A percentile compares a stretch with the other conserved stretches of the same genome.
Evolutionary conservation across 2,113 vertebrate genomes (phyloP).

Genomic region (Myotis brandtii): DNA sequence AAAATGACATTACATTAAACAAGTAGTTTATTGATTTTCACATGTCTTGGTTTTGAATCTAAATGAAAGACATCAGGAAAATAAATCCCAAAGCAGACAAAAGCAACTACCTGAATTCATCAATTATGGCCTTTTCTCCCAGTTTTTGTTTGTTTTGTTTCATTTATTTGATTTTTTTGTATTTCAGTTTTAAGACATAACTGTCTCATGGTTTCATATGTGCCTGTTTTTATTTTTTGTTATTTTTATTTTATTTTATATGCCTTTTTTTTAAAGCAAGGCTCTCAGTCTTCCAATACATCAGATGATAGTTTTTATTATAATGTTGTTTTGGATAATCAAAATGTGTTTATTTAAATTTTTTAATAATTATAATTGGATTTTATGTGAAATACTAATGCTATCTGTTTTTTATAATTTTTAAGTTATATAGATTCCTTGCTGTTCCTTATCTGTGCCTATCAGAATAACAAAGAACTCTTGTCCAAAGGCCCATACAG

Average conservation of each 20-base stretch:
- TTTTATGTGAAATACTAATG: slow-evolving; percentile 63
- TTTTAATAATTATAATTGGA: not conserved
- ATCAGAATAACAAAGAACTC: slow-evolving; percentile 98
- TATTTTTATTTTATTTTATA: not conserved
- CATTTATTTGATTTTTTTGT: not conserved
- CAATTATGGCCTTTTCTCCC: not conserved
- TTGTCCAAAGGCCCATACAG: slow-evolving; percentile 93
- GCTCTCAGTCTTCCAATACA: not conserved
- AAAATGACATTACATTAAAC: not conserved
- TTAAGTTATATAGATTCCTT: slow-evolving; percentile 95
- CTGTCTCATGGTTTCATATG: not conserved
- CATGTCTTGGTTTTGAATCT: not conserved
- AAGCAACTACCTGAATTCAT: not conserved
- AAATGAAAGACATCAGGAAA: not conserved
- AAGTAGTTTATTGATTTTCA: not conserved
- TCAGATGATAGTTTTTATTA: not conserved
- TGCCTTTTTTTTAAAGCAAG: not conserved
- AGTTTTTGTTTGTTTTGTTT: not conserved
- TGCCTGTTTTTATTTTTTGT: not conserved
- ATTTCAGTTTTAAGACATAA: not conserved
- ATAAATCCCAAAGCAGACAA: not conserved
- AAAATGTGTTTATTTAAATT: not conserved
- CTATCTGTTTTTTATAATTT: slow-evolving; percentile 67
- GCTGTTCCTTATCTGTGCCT: slow-evolving; percentile 95
- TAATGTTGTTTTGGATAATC: not conserved